phyloP scores from a whole-genome alignment of 2,888 invertebrate species.

The Deilephila porcellus region DNA sequence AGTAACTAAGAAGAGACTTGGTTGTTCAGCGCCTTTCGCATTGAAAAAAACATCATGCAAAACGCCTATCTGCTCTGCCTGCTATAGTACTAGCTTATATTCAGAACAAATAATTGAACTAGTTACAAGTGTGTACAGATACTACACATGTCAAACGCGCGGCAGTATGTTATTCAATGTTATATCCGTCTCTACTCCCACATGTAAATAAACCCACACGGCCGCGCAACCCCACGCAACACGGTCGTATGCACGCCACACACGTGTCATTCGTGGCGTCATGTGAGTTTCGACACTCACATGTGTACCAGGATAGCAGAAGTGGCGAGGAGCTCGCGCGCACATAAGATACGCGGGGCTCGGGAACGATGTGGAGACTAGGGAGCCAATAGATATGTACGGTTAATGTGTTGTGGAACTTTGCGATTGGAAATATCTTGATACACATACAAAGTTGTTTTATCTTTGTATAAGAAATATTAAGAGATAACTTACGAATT shows the following conservation, averaged over 20 bases:
- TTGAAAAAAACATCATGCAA: too few species aligned
- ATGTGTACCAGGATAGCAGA: slow-evolving; percentile 76
- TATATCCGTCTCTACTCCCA: background rate
- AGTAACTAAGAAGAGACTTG: too few species aligned
- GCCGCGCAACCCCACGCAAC: background rate
- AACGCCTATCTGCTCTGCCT: too few species aligned
- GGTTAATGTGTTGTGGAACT: background rate
- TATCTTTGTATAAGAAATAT: too few species aligned
- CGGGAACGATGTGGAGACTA: background rate
- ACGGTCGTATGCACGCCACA: slow-evolving; percentile 8
- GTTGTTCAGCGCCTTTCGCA: too few species aligned
- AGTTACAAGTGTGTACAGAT: background rate
- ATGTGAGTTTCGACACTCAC: slow-evolving; percentile 80
- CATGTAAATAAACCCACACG: slow-evolving; percentile 11
- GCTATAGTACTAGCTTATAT: too few species aligned
- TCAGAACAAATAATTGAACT: too few species aligned
- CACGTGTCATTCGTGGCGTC: slow-evolving; percentile 64
- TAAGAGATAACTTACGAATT: too few species aligned
- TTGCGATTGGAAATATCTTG: too few species aligned
- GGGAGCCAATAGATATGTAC: background rate
- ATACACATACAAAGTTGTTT: too few species aligned
- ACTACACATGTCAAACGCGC: background rate
- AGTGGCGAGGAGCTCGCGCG: slow-evolving; percentile 49
- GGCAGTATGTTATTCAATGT: background rate
- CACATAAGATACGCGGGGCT: slow-evolving; percentile 46